Conservation (phyloP, 1,140 invertebrate species). For the Rhizoglyphus robini region DNA sequence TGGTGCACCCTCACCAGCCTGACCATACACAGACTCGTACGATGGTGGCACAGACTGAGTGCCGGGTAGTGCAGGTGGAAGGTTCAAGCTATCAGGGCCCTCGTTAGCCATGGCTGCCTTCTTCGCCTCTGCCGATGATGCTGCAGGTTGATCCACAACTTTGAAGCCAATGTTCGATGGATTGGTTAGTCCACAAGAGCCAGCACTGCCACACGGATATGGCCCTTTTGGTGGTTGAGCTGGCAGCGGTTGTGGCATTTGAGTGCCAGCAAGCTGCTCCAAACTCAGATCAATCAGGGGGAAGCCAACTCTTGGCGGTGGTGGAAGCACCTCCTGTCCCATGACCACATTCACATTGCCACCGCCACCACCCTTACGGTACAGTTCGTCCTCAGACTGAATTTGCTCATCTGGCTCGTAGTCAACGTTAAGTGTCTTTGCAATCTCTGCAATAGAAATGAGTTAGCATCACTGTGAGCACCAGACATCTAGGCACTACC, state of each 20-base stretch:
- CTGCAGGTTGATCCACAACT: background rate
- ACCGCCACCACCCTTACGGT: background rate
- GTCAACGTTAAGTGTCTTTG: slow-evolving; percentile 78
- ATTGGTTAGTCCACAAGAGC: background rate
- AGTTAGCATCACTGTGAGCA: background rate
- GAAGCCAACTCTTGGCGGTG: background rate
- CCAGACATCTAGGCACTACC: slow-evolving; percentile 12
- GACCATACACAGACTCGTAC: background rate
- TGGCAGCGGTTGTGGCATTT: slow-evolving; percentile 9
- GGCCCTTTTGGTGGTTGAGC: slow-evolving; percentile 10
- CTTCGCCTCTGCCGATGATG: background rate
- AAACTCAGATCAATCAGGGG: background rate
- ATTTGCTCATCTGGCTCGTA: slow-evolving; percentile 53
- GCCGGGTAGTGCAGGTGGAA: background rate
- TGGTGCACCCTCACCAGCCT: background rate
- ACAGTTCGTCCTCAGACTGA: slow-evolving; percentile 7
- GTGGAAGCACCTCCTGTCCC: background rate
- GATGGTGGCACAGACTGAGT: background rate
- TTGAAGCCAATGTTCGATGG: background rate
- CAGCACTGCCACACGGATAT: background rate
- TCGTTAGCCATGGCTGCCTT: background rate
- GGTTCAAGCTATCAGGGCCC: background rate
- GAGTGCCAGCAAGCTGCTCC: background rate
- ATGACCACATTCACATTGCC: background rate
- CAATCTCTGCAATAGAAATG: slow-evolving; percentile 59